Percentiles rank a stretch among this genome's conserved stretches.
These are phyloP conservation scores for Monoplex corrugatus DNA, from an alignment of 2,888 invertebrate species.

Conservation along the genomic window DNA sequence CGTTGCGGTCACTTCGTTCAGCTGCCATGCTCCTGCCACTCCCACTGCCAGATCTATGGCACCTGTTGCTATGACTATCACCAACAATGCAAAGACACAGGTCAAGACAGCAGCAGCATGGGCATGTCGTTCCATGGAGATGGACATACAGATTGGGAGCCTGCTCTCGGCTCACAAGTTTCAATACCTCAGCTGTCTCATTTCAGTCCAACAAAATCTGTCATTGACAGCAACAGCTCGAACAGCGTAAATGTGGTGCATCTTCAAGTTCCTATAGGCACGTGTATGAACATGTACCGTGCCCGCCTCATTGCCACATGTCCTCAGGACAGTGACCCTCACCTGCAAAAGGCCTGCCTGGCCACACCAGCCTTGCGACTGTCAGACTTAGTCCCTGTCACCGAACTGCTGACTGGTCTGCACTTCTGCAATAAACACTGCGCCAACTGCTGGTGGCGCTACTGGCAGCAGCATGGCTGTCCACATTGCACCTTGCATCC, in stretches of 20 bases:
- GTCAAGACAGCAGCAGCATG: too few relatives aligned
- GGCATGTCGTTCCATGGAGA: too few relatives aligned
- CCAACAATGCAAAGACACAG: neutral
- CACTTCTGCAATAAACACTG: neutral
- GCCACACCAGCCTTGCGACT: neutral
- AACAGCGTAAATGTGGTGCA: neutral
- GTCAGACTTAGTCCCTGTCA: neutral
- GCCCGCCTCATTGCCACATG: neutral
- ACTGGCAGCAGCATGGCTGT: neutral
- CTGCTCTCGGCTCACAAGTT: too few relatives aligned
- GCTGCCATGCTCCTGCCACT: neutral
- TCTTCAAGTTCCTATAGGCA: neutral
- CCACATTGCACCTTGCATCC: neutral
- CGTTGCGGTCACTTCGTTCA: neutral
- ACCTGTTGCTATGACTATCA: slow-evolving; percentile 27
- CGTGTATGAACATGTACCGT: neutral
- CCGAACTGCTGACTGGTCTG: neutral
- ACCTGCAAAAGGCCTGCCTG: neutral
- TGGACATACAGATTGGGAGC: too few relatives aligned
- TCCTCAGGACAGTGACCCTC: neutral
- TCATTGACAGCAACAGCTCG: too few relatives aligned
- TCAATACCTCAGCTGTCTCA: too few relatives aligned
- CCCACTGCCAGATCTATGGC: neutral
- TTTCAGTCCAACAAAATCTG: too few relatives aligned
- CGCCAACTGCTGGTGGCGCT: neutral